Base-by-base conservation (phyloP, 1,140 invertebrate species). In the Elysia chlorotica region DNA sequence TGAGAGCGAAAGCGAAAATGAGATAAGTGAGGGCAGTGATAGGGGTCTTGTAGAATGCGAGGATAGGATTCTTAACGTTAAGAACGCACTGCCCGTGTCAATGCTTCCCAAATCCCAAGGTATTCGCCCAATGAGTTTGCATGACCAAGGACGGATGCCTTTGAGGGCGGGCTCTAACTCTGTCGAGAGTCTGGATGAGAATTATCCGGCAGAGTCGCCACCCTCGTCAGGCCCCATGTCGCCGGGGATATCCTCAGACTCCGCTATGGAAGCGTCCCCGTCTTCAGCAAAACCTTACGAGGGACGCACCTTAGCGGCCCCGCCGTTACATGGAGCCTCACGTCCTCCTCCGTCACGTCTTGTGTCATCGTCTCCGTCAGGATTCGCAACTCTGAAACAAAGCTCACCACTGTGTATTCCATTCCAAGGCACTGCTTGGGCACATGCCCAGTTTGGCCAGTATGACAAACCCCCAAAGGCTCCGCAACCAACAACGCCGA, bases 381-480 rank as follows among this genome's bases (percentile, higher is more conserved):
- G n/a, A n/a, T n/a, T n/a, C n/a, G n/a, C n/a, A n/a, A n/a, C n/a
- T n/a, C n/a, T n/a, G n/a, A n/a, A n/a, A n/a, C n/a, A n/a, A n/a
- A n/a, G n/a, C n/a, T n/a, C n/a, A n/a, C n/a, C n/a, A n/a, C n/a
- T n/a, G n/a, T n/a, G n/a, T n/a, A n/a, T n/a, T n/a, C n/a, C n/a
- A n/a, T n/a, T n/a, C n/a, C n/a, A n/a, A n/a, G 65, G 65, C 33
- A n/a, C 65, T 14, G 36, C 69, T 17, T 62, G 69, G 57, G 54
- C 68, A 25, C 69, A 62, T n/a, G 33, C 69, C 36, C 69, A 62
- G 59, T 71, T 71, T 31, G 28, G 19, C 53, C 25, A 61, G 36
- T 30, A 25, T 1, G 25, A 57, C 14, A n/a, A n/a, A n/a, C 61
- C 68, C 19, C 62, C 57, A 28, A 65, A 71, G n/a, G 57, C 69